phyloP scores from a whole-genome alignment of 1,140 invertebrate species.

The Bombus pyrosoma region DNA sequence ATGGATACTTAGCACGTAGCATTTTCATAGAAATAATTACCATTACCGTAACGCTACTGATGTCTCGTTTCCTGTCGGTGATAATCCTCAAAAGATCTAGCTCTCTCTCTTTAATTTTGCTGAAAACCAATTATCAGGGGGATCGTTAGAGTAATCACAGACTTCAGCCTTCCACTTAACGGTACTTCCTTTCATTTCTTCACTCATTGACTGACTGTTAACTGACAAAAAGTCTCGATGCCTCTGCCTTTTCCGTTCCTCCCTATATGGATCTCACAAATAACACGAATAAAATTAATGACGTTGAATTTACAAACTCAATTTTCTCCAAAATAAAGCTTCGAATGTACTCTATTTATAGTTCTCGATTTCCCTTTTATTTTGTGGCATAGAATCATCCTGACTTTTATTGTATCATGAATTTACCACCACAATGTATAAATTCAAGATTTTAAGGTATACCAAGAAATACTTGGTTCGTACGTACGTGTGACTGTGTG shows the following conservation, averaged over 20 bases:
- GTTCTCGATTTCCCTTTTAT: too few species aligned
- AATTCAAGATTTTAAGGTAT: neutral
- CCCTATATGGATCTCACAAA: neutral
- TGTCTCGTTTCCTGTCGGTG: neutral
- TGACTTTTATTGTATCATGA: too few species aligned
- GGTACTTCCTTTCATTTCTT: neutral
- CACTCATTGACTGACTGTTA: neutral
- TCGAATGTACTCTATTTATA: too few species aligned
- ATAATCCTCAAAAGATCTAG: neutral
- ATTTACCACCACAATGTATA: too few species aligned
- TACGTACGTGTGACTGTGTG: too few species aligned
- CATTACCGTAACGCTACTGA: slow-evolving; percentile 6
- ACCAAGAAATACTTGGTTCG: neutral
- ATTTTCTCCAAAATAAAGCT: too few species aligned
- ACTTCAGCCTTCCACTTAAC: neutral
- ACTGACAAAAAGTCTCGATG: neutral
- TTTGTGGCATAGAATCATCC: too few species aligned
- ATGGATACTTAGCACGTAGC: neutral
- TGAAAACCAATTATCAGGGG: neutral
- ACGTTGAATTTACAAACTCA: too few species aligned
- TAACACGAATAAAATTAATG: neutral
- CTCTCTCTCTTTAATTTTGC: neutral
- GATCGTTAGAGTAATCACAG: slow-evolving; percentile 9
- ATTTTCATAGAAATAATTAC: neutral
- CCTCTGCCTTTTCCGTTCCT: too few species aligned